Evolutionary conservation across 2,888 invertebrate genomes (phyloP).

Genomic region (Scaptomyza cyrtandrae): DNA sequence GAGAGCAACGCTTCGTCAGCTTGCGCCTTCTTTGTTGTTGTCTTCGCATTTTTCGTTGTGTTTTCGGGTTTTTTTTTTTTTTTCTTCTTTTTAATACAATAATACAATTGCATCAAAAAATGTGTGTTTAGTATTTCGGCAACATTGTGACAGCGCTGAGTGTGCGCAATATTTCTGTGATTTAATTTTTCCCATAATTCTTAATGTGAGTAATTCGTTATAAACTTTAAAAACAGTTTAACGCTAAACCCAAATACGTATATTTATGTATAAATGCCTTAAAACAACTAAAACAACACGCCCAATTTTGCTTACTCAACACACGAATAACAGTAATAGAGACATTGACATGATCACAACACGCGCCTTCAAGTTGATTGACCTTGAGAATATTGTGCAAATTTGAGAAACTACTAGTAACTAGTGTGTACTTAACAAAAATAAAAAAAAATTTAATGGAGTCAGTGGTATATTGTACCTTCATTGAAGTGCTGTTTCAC

Average conservation of each 20-base stretch:
- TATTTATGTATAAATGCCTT: neutral
- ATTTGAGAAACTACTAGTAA: conserved; percentile 40
- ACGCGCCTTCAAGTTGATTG: conserved; percentile 68
- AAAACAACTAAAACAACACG: conserved; percentile 7
- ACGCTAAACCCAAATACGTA: neutral
- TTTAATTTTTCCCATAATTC: conserved; percentile 33
- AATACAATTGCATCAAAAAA: conserved; percentile 77
- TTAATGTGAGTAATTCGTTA: conserved; percentile 48
- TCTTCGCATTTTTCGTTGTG: conserved; percentile 43
- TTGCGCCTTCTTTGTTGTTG: conserved; percentile 45
- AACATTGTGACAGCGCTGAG: conserved; percentile 75
- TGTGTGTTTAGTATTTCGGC: conserved; percentile 76
- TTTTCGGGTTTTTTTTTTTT: conserved; percentile 49
- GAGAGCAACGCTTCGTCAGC: conserved; percentile 54
- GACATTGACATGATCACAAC: conserved; percentile 63
- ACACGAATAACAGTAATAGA: conserved; percentile 28
- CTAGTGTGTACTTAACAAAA: conserved; percentile 20
- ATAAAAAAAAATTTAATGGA: conserved; percentile 9
- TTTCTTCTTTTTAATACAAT: conserved; percentile 52
- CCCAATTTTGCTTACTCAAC: conserved; percentile 16
- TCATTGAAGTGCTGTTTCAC: conserved; percentile 21
- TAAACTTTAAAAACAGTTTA: conserved; percentile 10
- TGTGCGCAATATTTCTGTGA: conserved; percentile 65
- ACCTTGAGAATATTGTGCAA: conserved; percentile 59
- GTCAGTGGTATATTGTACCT: conserved; percentile 19